Percentiles rank a stretch among this genome's conserved stretches.
Evolutionary conservation across 2,113 vertebrate species (phyloP).

Genomic region (Rattus norvegicus): GRCr8 NC_086022.1:141260001-141260500

Average conservation of each 20-base stretch:
- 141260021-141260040: neutral
- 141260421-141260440: neutral
- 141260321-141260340: neutral
- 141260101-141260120: neutral
- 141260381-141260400: neutral
- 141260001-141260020: neutral
- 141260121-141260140: neutral
- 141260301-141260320: neutral
- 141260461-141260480: neutral
- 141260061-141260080: neutral
- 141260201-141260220: constrained; percentile 94
- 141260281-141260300: constrained; percentile 33
- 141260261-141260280: constrained; percentile 86
- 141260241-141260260: constrained; percentile 98
- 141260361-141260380: neutral
- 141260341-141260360: neutral
- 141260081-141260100: fast-evolving
- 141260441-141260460: neutral
- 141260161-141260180: constrained; percentile 96
- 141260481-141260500: neutral
- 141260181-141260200: constrained; percentile 96
- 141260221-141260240: constrained; percentile 98
- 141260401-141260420: neutral
- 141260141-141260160: constrained; percentile 98
- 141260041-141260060: neutral